A percentile compares a stretch with the other conserved stretches of the same genome.
Conservation (phyloP, 1,140 invertebrate species). For the Protaetia brevitarsis region DNA sequence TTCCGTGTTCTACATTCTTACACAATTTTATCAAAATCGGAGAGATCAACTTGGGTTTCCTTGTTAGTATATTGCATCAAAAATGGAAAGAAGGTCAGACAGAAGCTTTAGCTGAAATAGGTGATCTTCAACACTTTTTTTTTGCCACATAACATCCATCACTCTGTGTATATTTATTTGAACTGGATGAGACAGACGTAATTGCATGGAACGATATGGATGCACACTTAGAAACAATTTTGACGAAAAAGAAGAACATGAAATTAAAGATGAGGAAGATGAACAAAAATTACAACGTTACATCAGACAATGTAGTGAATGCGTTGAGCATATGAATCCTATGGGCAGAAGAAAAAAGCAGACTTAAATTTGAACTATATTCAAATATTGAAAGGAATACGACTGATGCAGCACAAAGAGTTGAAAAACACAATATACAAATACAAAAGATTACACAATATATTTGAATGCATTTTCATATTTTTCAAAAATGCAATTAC, state of each 20-base stretch:
- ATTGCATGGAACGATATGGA: not conserved
- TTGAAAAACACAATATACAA: not conserved
- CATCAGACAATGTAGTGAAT: not conserved
- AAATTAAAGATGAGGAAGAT: not conserved
- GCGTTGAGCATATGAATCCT: not conserved
- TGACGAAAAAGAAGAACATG: not conserved
- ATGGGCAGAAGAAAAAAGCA: not conserved
- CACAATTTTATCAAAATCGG: too few species aligned
- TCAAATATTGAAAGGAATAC: not conserved
- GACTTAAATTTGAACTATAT: not conserved
- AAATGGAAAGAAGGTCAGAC: not conserved
- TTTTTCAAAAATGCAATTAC: not conserved
- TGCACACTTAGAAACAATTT: not conserved
- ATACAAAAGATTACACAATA: not conserved
- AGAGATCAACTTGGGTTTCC: too few species aligned
- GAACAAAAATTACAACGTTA: not conserved
- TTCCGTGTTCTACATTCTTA: too few species aligned
- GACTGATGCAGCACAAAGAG: not conserved
- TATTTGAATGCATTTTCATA: not conserved
- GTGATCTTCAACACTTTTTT: not conserved
- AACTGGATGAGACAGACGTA: not conserved
- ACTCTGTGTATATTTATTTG: not conserved
- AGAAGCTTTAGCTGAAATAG: not conserved
- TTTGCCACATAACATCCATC: not conserved
- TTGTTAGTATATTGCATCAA: slow-evolving; percentile 15